Base-by-base conservation (phyloP, 2,113 vertebrate genomes). In the Pseudolaguvia tuberculata region DNA sequence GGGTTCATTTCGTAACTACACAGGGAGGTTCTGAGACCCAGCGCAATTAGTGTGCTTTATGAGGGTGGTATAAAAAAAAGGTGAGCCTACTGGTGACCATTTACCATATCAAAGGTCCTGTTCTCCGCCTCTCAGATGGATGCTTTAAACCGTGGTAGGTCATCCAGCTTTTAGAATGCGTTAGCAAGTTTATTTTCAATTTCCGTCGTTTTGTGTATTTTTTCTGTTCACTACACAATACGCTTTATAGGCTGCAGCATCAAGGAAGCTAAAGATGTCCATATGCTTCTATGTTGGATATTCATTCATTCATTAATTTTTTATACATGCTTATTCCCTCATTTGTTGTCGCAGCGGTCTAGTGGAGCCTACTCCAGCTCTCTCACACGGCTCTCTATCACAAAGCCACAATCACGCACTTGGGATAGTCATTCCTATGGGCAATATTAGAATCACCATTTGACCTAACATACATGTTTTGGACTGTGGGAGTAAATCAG, bases 1-100 rank as follows among this genome's bases (percentile, higher is more conserved):
- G 51, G 63, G 70, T 57, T 53, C 29, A 21, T 57, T 78, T 70
- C 55, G 35, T 9, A 12, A 76, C 39, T 51, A 55, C 31, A 13
- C 56, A 48, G 53, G 29, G 63, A 45, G 56, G 47, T 42, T 27
- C 50, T 2, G 47, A 62, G 71, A 74, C 56, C 63, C 47, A 59
- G 48, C 12, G 59, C 72, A 74, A 79, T 75, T 75, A 75, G 57
- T 58, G 23, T 48, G 72, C 45, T 69, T 74, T 74, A 74, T 61
- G 63, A 42, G 15, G 20, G 35, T 18, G 48, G 50, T 7, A 13
- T 27, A 63, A 59, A 76, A 59, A 76, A 70, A 13, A 11, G 47
- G 39, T 5, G 39, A 42, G 59, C 6, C 25, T 59, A 4, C 51
- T 25, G 45, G 45, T 21, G 23, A 69, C 55, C 45, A 2, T 20